phyloP scores from a whole-genome alignment of 1,140 invertebrate genomes.

The Sarcophaga peregrina region DNA sequence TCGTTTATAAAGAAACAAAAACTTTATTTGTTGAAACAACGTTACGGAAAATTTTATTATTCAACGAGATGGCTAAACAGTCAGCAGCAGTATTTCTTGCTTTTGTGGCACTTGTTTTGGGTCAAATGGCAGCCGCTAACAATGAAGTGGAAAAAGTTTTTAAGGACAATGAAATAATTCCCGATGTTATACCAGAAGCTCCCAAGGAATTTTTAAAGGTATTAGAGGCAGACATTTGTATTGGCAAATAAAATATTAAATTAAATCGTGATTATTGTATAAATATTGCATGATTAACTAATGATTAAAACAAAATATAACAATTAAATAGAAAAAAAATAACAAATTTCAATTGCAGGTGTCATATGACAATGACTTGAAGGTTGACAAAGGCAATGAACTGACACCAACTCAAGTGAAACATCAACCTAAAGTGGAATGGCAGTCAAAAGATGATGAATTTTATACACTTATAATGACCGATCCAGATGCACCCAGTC shows the following conservation, averaged over 20 bases:
- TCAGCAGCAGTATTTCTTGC: neutral
- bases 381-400: constrained; percentile 75
- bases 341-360: constrained; percentile 48
- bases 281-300: no score
- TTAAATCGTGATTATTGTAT: no score
- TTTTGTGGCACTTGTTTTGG: neutral
- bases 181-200: constrained; percentile 54
- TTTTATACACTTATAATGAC: constrained; percentile 82
- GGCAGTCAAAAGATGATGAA: constrained; percentile 70
- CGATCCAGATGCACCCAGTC: constrained; percentile 74
- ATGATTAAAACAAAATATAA: no score
- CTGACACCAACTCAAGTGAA: constrained; percentile 78
- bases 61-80: neutral
- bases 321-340: neutral
- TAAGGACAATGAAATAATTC: constrained; percentile 50
- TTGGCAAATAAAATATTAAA: neutral
- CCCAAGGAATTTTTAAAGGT: constrained; percentile 57
- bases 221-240: neutral
- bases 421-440: constrained; percentile 74
- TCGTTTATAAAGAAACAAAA: neutral
- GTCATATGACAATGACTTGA: constrained; percentile 70
- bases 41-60: neutral
- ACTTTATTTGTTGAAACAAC: neutral
- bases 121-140: neutral
- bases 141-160: constrained; percentile 37